phyloP scores from a whole-genome alignment of 2,797 vertebrate genomes.

The Mionectes olivaceus region DNA sequence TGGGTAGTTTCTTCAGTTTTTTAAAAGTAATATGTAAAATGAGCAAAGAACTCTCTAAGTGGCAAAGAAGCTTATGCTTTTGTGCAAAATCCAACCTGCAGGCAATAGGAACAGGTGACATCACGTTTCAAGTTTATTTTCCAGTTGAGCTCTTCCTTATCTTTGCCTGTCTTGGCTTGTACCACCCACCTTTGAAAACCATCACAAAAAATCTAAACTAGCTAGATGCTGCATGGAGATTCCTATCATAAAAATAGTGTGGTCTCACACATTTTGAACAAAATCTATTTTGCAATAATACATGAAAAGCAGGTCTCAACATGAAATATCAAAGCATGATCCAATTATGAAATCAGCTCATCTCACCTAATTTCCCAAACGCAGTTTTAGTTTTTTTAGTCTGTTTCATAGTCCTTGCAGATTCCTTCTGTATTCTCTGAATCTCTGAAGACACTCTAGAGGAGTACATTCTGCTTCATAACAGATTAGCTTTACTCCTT shows the following conservation, averaged over 20 bases:
- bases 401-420: neutral
- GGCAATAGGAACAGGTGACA: neutral
- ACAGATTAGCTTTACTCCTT: neutral
- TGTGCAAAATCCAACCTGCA: neutral
- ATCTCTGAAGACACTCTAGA: neutral
- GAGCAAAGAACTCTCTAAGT: neutral
- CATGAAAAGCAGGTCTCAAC: neutral
- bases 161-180: neutral
- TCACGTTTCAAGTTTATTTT: neutral
- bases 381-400: neutral
- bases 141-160: neutral
- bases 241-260: neutral
- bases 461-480: neutral
- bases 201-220: neutral
- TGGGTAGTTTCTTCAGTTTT: neutral
- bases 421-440: neutral
- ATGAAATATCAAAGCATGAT: neutral
- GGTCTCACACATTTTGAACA: neutral
- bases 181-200: neutral
- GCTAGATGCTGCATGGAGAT: neutral
- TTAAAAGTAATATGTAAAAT: neutral
- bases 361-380: neutral
- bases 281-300: neutral
- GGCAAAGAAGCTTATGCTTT: neutral
- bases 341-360: neutral